A percentile compares a stretch with the other conserved stretches of the same genome.
Conservation (phyloP, 2,797 vertebrate genomes). For the Hafferia zeledoni region DNA sequence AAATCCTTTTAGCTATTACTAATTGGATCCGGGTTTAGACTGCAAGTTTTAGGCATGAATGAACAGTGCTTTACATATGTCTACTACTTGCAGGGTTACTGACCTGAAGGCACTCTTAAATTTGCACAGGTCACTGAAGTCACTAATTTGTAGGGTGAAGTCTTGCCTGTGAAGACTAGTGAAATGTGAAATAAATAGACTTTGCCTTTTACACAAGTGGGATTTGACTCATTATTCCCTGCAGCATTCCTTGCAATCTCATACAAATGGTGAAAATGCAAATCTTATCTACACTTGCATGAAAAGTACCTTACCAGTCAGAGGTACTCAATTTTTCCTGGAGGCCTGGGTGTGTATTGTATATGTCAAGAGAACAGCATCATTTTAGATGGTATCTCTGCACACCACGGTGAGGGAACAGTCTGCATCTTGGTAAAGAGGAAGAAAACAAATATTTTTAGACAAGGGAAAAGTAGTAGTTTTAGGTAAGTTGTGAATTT, state of each 20-base stretch:
- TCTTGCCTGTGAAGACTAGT: background rate
- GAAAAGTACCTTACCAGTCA: background rate
- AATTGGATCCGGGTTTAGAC: slow-evolving; percentile 40
- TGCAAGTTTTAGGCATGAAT: slow-evolving; percentile 54
- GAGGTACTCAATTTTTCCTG: background rate
- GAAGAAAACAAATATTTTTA: background rate
- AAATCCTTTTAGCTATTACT: slow-evolving; percentile 56
- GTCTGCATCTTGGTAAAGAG: background rate
- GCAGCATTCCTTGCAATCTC: background rate
- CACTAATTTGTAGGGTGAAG: slow-evolving; percentile 41
- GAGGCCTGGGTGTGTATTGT: background rate
- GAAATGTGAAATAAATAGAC: slow-evolving; percentile 29
- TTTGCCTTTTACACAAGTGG: background rate
- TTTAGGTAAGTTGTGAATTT: background rate
- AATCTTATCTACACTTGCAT: background rate
- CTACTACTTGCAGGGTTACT: slow-evolving; percentile 20
- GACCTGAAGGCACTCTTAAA: slow-evolving; percentile 61
- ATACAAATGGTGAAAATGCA: background rate
- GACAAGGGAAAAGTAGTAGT: background rate
- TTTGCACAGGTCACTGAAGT: slow-evolving; percentile 53
- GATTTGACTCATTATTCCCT: background rate
- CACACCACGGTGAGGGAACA: background rate
- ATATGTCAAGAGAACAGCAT: background rate
- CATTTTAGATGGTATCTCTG: background rate
- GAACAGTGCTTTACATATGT: slow-evolving; percentile 35